phyloP scores from a whole-genome alignment of 2,113 vertebrate species.

The Cyprinodon variegatus region DNA sequence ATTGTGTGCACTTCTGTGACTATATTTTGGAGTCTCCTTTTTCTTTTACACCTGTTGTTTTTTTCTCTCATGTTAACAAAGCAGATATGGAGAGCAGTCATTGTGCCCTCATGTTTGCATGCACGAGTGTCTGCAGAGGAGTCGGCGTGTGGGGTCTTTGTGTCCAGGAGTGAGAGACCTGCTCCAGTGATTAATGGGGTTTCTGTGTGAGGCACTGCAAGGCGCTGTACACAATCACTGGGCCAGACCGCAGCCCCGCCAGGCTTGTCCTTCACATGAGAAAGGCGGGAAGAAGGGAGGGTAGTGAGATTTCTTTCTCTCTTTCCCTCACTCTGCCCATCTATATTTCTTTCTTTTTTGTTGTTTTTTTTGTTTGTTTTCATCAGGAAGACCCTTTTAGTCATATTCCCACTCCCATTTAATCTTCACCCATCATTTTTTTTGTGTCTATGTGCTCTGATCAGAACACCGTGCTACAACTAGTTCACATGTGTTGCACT shows the following conservation, averaged over 20 bases:
- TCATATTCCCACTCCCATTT: slow-evolving; percentile 49
- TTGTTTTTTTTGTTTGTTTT: slow-evolving; percentile 40
- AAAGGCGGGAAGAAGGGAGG: slow-evolving; percentile 66
- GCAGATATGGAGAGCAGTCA: slow-evolving; percentile 32
- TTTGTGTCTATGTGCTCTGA: slow-evolving; percentile 39
- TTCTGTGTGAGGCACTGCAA: slow-evolving; percentile 75
- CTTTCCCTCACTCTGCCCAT: slow-evolving; percentile 60
- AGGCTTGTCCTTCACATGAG: slow-evolving; percentile 80
- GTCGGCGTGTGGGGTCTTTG: slow-evolving; percentile 77
- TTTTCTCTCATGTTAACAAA: slow-evolving; percentile 11
- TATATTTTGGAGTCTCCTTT: slow-evolving; percentile 38
- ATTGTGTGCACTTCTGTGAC: slow-evolving; percentile 64
- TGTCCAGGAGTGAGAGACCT: slow-evolving; percentile 75
- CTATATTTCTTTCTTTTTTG: slow-evolving; percentile 51
- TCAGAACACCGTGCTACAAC: slow-evolving; percentile 45
- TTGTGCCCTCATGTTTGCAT: slow-evolving; percentile 61
- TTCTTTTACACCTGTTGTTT: slow-evolving; percentile 10
- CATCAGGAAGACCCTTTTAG: slow-evolving; percentile 33
- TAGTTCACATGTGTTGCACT: slow-evolving; percentile 13
- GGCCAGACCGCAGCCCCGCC: slow-evolving; percentile 75
- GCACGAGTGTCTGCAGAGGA: slow-evolving; percentile 48
- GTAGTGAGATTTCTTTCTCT: slow-evolving; percentile 28
- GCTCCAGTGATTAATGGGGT: slow-evolving; percentile 82
- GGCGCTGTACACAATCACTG: slow-evolving; percentile 78
- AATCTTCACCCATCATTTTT: slow-evolving; percentile 33